Evolutionary conservation across 2,888 invertebrate genomes (phyloP).

Genomic region (Cataglyphis rosenhaueri): DNA sequence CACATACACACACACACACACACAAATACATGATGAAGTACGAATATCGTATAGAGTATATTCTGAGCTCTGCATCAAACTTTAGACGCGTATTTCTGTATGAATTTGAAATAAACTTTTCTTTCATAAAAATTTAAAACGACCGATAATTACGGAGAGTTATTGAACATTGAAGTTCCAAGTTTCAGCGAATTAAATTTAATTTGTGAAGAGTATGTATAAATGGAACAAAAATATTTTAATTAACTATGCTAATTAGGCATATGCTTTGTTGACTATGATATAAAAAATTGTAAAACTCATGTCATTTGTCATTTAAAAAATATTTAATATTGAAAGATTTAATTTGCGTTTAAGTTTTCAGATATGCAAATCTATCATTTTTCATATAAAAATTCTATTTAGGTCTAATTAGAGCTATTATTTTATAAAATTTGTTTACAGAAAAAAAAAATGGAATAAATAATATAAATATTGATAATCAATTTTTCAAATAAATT

Average conservation of each 20-base stretch:
- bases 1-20: neutral
- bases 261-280: neutral
- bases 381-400: neutral
- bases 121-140: neutral
- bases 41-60: neutral
- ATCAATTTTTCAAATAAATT: neutral
- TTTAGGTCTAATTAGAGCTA: neutral
- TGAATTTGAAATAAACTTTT: slow-evolving; percentile 6
- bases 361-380: neutral
- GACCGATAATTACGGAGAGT: slow-evolving; percentile 22
- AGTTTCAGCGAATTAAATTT: slow-evolving; percentile 21
- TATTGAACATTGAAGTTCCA: slow-evolving; percentile 4
- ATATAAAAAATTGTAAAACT: neutral
- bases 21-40: neutral
- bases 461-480: neutral
- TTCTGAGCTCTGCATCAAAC: slow-evolving; percentile 9
- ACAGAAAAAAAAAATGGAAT: too few relatives aligned
- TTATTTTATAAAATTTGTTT: neutral
- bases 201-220: neutral
- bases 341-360: neutral
- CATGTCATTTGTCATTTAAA: neutral
- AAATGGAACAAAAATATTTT: slow-evolving; percentile 10
- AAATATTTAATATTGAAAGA: neutral
- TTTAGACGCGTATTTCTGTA: neutral
- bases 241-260: slow-evolving; percentile 11